Evolutionary conservation across 2,113 vertebrate species (phyloP).

Genomic region (Campylomormyrus numenius): DNA sequence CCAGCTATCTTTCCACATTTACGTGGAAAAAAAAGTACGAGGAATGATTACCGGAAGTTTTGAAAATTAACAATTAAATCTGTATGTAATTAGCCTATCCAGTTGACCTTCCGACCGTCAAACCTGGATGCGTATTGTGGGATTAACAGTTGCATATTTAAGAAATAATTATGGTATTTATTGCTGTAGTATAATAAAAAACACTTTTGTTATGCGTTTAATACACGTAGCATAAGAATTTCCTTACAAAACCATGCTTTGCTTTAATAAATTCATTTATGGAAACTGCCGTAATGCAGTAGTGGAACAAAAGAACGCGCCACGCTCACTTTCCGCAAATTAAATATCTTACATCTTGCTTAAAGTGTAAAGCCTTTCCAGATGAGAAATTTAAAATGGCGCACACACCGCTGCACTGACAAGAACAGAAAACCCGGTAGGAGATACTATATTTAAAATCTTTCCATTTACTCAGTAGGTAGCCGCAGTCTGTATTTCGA

Average conservation of each 20-base stretch:
- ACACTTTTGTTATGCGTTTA: background rate
- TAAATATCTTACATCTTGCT: background rate
- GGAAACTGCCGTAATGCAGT: background rate
- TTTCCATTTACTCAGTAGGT: constrained; percentile 22
- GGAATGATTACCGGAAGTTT: background rate
- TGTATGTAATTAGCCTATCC: background rate
- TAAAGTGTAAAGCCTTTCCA: background rate
- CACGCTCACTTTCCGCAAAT: background rate
- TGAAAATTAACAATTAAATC: background rate
- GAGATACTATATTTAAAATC: constrained; percentile 21
- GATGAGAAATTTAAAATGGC: background rate
- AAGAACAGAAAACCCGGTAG: background rate
- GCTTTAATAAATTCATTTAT: constrained; percentile 18
- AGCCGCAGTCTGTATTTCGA: constrained; percentile 53
- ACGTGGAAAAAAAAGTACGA: background rate
- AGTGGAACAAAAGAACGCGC: background rate
- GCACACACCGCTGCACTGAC: background rate
- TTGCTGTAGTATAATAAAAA: background rate
- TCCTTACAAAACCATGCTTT: background rate
- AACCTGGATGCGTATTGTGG: background rate
- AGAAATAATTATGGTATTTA: background rate
- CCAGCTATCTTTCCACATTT: background rate
- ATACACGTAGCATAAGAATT: background rate
- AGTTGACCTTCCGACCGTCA: background rate
- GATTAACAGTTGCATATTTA: background rate